Conservation (phyloP, 2,113 vertebrate species). For the Morone saxatilis region DNA sequence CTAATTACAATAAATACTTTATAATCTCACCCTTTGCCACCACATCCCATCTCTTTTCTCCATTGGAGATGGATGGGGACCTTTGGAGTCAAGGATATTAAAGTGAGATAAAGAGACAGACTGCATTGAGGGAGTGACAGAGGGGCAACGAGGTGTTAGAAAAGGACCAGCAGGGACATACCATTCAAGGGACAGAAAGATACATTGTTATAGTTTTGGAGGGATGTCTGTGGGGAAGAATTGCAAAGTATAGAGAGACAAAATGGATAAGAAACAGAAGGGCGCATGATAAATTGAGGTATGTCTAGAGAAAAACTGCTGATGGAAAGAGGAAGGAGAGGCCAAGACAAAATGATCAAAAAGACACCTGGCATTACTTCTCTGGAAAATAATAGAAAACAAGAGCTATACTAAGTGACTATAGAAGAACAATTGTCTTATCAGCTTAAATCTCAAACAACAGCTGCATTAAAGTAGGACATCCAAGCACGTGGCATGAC, state of each 20-base stretch:
- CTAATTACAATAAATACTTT: background rate
- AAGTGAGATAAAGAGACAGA: conserved; percentile 21
- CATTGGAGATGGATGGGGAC: conserved; percentile 2
- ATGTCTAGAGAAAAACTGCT: background rate
- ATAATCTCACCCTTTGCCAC: background rate
- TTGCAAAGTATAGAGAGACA: background rate
- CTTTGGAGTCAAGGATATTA: conserved; percentile 26
- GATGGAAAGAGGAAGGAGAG: background rate
- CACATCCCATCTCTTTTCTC: background rate
- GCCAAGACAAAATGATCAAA: background rate
- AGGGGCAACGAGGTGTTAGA: conserved; percentile 2
- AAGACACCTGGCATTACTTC: background rate
- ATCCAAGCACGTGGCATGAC: background rate
- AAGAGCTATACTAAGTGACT: background rate
- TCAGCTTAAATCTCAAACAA: background rate
- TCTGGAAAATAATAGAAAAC: background rate
- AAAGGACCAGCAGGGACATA: conserved; percentile 11
- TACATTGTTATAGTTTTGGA: conserved; percentile 22
- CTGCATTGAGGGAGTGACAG: background rate
- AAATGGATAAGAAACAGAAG: conserved; percentile 8
- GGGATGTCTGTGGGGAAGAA: conserved; percentile 2
- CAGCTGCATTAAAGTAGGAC: background rate
- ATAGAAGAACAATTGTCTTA: background rate
- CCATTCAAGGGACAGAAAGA: conserved; percentile 3
- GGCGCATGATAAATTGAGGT: background rate